Conservation (phyloP, 2,888 invertebrate species). For the Nebria brevicollis region DNA sequence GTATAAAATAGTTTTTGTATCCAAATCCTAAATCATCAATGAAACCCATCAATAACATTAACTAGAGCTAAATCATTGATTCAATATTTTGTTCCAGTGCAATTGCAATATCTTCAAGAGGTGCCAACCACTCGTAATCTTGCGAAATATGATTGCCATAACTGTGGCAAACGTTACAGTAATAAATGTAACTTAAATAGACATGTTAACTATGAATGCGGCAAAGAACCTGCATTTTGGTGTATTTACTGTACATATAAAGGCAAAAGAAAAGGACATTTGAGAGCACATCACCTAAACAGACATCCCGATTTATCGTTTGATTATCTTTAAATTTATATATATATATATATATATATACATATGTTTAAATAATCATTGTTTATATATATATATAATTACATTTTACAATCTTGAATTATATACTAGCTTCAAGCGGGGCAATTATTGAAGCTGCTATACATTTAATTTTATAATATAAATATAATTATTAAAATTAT, state of each 20-base stretch:
- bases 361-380: too few relatives aligned
- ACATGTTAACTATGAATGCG: constrained; percentile 61
- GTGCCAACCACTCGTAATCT: not conserved
- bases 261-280: constrained; percentile 42
- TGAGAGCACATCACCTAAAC: constrained; percentile 41
- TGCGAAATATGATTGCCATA: constrained; percentile 2
- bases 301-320: constrained; percentile 21
- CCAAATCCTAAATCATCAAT: too few relatives aligned
- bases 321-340: constrained; percentile 7
- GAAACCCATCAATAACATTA: too few relatives aligned
- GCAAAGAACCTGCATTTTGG: constrained; percentile 60
- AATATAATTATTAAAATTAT: too few relatives aligned
- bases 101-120: not conserved
- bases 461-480: too few relatives aligned
- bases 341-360: too few relatives aligned
- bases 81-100: constrained; percentile 3
- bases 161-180: not conserved
- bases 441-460: too few relatives aligned
- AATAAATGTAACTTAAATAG: constrained; percentile 52
- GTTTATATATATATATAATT: too few relatives aligned
- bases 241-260: constrained; percentile 64
- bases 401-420: too few relatives aligned
- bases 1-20: too few relatives aligned
- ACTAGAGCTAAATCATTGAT: not conserved
- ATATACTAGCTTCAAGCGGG: too few relatives aligned